Evolutionary conservation across 2,113 vertebrate species (phyloP).

Genomic region (Mustela nigripes): DNA sequence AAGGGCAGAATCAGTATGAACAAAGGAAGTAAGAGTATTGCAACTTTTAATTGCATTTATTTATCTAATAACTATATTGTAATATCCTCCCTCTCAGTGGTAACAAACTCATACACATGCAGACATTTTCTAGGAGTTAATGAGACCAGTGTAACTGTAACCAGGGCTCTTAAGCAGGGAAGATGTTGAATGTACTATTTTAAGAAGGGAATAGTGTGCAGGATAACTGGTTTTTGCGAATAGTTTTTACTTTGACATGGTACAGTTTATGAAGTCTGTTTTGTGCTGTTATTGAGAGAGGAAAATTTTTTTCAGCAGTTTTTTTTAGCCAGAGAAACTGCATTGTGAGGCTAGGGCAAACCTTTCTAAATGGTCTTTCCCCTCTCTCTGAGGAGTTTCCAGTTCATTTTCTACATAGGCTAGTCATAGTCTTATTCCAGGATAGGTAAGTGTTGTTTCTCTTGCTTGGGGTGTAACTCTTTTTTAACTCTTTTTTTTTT

Average conservation of each 20-base stretch:
- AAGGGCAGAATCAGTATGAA: background rate
- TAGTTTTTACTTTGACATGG: slow-evolving; percentile 28
- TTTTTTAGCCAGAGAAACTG: background rate
- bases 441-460: background rate
- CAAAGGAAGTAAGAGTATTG: background rate
- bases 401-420: background rate
- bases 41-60: background rate
- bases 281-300: slow-evolving; percentile 33
- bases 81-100: background rate
- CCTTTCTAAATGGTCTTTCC: background rate
- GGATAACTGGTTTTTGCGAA: background rate
- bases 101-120: background rate
- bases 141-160: background rate
- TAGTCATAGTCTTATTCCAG: background rate
- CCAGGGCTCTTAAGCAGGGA: background rate
- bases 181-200: background rate
- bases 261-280: background rate
- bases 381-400: background rate
- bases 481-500: background rate
- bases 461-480: background rate
- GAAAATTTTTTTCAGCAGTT: slow-evolving; percentile 38
- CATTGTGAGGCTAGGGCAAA: background rate
- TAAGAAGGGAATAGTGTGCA: background rate
- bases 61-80: background rate
- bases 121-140: background rate